These are phyloP conservation scores for Scarus forsteni DNA, from an alignment of 2,797 vertebrate species.

Conservation along the genomic window DNA sequence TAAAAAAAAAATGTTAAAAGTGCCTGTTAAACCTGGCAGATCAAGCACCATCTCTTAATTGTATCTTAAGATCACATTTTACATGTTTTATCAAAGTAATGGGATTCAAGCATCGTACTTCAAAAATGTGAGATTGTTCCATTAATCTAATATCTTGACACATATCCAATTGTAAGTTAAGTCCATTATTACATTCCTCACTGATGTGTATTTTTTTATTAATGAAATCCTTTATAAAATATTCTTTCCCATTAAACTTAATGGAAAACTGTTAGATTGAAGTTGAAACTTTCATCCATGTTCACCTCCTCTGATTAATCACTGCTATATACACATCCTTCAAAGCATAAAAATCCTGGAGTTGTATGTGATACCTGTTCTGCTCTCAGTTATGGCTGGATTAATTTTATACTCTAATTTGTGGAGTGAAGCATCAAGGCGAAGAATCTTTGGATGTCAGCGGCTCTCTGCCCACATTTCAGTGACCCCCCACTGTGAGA, in stretches of 20 bases:
- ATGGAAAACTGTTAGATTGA: constrained; percentile 15
- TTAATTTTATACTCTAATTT: constrained; percentile 63
- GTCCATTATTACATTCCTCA: no score
- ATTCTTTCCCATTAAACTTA: constrained; percentile 18
- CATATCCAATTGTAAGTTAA: no score
- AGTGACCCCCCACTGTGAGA: constrained; percentile 50
- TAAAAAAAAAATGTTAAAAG: no score
- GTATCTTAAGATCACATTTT: no score
- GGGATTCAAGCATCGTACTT: no score
- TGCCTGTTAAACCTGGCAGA: no score
- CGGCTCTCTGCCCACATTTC: constrained; percentile 39
- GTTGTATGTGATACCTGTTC: constrained; percentile 21
- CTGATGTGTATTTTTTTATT: no score
- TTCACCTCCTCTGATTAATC: constrained; percentile 26
- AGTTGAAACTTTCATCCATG: constrained; percentile 19
- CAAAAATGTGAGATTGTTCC: no score
- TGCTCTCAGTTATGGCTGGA: constrained; percentile 49
- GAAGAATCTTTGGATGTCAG: constrained; percentile 44
- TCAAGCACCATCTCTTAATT: no score
- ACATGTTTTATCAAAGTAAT: no score
- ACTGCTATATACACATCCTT: constrained; percentile 31
- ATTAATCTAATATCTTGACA: no score
- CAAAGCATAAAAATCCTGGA: constrained; percentile 28
- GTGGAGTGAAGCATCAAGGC: constrained; percentile 36
- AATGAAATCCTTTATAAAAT: not conserved